Evolutionary conservation across 2,888 invertebrate species (phyloP), one percentile per base, ranked within the genome.

Genomic region (Eilema caniola): DNA sequence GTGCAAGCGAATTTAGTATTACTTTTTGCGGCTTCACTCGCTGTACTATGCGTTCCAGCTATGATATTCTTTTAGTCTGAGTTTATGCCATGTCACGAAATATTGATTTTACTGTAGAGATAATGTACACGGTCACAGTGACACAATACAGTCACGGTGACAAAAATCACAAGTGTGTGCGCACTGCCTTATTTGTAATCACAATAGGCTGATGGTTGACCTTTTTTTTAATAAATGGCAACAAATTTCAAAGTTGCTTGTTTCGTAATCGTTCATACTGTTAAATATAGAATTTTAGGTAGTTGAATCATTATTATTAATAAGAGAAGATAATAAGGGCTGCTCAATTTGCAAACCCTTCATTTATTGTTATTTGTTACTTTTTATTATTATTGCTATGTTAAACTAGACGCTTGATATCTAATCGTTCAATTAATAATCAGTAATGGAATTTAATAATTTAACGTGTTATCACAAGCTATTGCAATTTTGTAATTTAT

Each of bases 231-330:
- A 76, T 66, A 66, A 72, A 62, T 73, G 64, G 59, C 75, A 70
- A 60, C 25, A 41, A 76, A 70, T 77, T n/a, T 73, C 61, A 66
- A 74, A 63, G 70, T 73, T 81, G 74, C 73, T 79, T 77, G 63
- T 76, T 74, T 72, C 77, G 70, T 81, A 81, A 81, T 81, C 69
- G 63, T 41, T 74, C 74, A 69, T 80, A 72, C 70, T 74, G 73
- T 71, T 70, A 64, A 72, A 64, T 71, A 53, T 72, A 16, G 61
- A 72, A 41, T 47, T 33, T 33, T 73, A 69, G 64, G 24, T 69
- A 60, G 64, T 69, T 64, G 24, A 60, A 60, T 67, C 60, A 67
- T 31, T 28, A 16, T 67, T 47, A 53, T 47, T 14, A 61, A n/a
- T 60, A 23, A 47, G 28, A 61, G 31, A n/a, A 31, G 31, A 20